Evolutionary conservation across 1,140 invertebrate genomes (phyloP).

Genomic region (Neodiprion pinetum): DNA sequence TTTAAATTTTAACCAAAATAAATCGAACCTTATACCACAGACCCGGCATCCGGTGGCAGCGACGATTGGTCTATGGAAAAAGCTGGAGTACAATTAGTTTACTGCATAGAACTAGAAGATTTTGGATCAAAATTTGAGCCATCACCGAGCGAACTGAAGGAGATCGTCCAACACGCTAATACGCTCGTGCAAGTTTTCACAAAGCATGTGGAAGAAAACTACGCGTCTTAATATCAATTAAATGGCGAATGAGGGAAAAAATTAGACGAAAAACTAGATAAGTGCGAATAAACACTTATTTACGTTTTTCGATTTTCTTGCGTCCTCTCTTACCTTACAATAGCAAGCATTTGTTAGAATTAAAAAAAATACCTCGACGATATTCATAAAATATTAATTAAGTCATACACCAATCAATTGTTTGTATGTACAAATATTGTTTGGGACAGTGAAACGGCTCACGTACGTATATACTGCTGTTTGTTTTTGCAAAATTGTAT

Average conservation of each 20-base stretch:
- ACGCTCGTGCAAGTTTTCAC: neutral
- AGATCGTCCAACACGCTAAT: conserved; percentile 63
- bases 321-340: too few relatives aligned
- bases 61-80: conserved; percentile 75
- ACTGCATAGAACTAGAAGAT: conserved; percentile 73
- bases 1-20: neutral
- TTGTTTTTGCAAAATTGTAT: too few relatives aligned
- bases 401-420: too few relatives aligned
- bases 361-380: too few relatives aligned
- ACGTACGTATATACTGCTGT: too few relatives aligned
- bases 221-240: neutral
- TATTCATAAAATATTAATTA: too few relatives aligned
- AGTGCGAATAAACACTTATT: too few relatives aligned
- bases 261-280: neutral
- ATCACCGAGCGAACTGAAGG: conserved; percentile 66
- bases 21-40: conserved; percentile 18
- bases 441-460: too few relatives aligned
- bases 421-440: too few relatives aligned
- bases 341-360: too few relatives aligned
- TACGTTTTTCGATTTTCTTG: too few relatives aligned
- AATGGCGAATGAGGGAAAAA: neutral
- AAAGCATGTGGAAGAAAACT: neutral
- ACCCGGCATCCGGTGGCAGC: conserved; percentile 71
- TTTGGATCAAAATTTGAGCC: conserved; percentile 70
- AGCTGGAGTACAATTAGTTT: conserved; percentile 70